Evolutionary conservation across 2,113 vertebrate genomes (phyloP).

Genomic region (Phrynocephalus versicolor): DNA sequence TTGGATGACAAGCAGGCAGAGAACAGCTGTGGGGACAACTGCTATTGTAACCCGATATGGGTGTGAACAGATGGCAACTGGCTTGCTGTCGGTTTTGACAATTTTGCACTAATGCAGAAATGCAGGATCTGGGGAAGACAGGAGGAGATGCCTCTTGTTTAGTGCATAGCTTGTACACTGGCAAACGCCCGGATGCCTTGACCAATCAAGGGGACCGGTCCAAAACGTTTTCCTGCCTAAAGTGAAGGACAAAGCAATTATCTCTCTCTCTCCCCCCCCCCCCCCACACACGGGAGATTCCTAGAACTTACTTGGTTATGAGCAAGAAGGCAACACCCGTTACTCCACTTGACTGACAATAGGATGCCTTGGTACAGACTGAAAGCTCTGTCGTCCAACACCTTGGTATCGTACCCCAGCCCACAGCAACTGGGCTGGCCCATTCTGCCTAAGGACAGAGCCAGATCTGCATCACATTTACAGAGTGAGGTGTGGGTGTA

Average conservation of each 20-base stretch:
- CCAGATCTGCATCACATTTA: no score
- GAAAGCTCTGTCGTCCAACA: no score
- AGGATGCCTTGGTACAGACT: no score
- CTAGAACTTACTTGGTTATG: no score
- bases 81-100: neutral
- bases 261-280: no score
- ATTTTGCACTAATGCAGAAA: neutral
- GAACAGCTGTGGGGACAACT: neutral
- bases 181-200: no score
- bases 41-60: constrained; percentile 11
- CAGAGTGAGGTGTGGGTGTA: no score
- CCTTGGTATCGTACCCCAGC: no score
- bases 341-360: no score
- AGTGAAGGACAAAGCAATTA: neutral
- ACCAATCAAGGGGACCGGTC: neutral
- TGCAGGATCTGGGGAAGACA: neutral
- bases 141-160: neutral
- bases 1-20: neutral
- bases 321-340: no score
- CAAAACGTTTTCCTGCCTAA: neutral
- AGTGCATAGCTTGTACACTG: neutral
- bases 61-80: constrained; percentile 13
- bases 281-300: neutral
- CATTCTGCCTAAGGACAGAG: no score
- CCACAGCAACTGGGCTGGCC: no score